phyloP scores from a whole-genome alignment of 2,113 vertebrate species.

The Ariopsis seemanni region DNA sequence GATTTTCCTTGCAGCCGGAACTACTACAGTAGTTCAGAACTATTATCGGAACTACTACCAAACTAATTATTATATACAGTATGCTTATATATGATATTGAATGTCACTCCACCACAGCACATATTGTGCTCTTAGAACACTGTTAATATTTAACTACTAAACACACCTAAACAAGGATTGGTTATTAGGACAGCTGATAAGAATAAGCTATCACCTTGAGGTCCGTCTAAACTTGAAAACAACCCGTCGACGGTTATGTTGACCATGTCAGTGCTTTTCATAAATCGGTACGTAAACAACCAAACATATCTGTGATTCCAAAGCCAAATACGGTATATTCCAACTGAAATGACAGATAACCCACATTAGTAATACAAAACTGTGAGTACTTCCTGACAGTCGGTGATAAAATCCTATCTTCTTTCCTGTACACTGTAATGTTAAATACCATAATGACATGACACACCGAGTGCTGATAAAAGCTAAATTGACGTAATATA shows the following conservation, averaged over 20 bases:
- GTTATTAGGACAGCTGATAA: background rate
- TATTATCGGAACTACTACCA: background rate
- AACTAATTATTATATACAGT: background rate
- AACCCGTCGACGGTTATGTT: background rate
- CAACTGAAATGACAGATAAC: background rate
- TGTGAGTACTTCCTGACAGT: background rate
- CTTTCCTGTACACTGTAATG: background rate
- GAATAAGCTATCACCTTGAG: slow-evolving; percentile 9
- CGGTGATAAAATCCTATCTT: background rate
- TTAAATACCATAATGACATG: background rate
- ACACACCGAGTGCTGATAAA: background rate
- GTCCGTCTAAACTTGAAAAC: slow-evolving; percentile 1
- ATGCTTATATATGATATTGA: background rate
- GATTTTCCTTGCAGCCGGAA: background rate
- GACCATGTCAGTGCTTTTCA: background rate
- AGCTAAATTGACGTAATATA: background rate
- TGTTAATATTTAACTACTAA: slow-evolving; percentile 18
- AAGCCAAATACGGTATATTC: background rate
- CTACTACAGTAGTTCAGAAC: background rate
- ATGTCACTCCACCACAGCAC: background rate
- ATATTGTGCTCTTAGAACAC: background rate
- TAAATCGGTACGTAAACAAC: background rate
- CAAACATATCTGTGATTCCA: background rate
- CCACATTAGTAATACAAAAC: background rate
- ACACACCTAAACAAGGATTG: background rate